Percentiles rank a stretch among this genome's conserved stretches.
phyloP scores from a whole-genome alignment of 2,888 invertebrate species.

The Nipponacmea schrenckii region DNA sequence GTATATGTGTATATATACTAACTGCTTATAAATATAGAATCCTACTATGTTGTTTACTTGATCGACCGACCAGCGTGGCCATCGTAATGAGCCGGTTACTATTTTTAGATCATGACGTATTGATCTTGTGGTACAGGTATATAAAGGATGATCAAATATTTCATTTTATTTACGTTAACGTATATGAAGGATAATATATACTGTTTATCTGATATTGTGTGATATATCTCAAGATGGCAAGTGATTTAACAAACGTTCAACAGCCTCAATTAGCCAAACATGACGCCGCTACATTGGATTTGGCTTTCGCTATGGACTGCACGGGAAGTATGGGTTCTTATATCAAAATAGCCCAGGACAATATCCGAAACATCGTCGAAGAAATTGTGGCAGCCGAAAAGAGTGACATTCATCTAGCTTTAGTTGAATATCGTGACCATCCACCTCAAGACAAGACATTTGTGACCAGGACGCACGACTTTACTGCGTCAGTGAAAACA shows the following conservation, averaged over 20 bases:
- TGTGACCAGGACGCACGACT: conserved; percentile 58
- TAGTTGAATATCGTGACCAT: conserved; percentile 63
- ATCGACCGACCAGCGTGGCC: no score
- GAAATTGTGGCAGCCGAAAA: conserved; percentile 58
- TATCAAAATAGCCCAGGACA: conserved; percentile 53
- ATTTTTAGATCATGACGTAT: not conserved
- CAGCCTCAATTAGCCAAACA: conserved; percentile 41
- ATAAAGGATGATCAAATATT: no score
- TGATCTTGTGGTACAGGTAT: no score
- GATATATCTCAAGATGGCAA: no score
- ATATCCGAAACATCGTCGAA: conserved; percentile 57
- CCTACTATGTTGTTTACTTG: no score
- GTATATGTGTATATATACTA: no score
- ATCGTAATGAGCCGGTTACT: not conserved
- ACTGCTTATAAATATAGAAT: no score
- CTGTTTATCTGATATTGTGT: no score
- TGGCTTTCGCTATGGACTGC: conserved; percentile 62
- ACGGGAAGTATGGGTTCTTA: conserved; percentile 62
- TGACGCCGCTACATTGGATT: conserved; percentile 48
- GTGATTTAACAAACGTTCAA: conserved; percentile 16
- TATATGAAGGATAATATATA: no score
- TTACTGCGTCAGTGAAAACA: conserved; percentile 49
- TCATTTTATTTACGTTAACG: no score
- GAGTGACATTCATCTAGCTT: conserved; percentile 55
- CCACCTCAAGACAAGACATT: conserved; percentile 58